These are phyloP conservation scores for Oncorhynchus clarkii DNA, from an alignment of 2,113 vertebrate genomes.

Conservation along the genomic window DNA sequence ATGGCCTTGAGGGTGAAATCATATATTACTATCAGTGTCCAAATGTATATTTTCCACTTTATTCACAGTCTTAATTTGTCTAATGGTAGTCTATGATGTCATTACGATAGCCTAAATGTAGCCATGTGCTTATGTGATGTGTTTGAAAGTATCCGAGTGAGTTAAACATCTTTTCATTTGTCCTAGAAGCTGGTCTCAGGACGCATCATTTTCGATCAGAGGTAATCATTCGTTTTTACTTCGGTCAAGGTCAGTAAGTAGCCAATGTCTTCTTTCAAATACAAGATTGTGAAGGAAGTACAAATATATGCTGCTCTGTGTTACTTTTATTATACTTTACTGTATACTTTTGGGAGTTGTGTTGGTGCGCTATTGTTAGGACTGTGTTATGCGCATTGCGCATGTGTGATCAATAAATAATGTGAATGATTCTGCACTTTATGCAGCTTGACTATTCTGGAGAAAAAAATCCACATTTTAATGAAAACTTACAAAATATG, in stretches of 20 bases:
- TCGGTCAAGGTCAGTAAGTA: constrained; percentile 39
- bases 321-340: constrained; percentile 9
- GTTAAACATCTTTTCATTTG: constrained; percentile 57
- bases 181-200: constrained; percentile 91
- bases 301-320: neutral
- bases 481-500: neutral
- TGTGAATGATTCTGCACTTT: constrained; percentile 36
- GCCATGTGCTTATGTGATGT: neutral
- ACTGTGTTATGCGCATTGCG: constrained; percentile 55
- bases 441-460: neutral
- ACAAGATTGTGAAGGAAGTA: neutral
- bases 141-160: neutral
- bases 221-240: constrained; percentile 76
- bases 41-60: too few relatives aligned
- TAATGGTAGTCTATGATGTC: neutral
- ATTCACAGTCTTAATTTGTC: neutral
- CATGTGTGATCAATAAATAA: constrained; percentile 56
- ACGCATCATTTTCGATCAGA: constrained; percentile 96
- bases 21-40: too few relatives aligned
- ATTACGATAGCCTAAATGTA: neutral
- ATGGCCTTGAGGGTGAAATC: too few relatives aligned
- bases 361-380: constrained; percentile 21
- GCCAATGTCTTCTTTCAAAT: neutral
- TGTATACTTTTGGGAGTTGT: neutral
- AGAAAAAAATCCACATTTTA: neutral